Evolutionary conservation across 2,888 invertebrate genomes (phyloP), one percentile per base, ranked within the genome.

Genomic region (Sylvicola cinctus): DNA sequence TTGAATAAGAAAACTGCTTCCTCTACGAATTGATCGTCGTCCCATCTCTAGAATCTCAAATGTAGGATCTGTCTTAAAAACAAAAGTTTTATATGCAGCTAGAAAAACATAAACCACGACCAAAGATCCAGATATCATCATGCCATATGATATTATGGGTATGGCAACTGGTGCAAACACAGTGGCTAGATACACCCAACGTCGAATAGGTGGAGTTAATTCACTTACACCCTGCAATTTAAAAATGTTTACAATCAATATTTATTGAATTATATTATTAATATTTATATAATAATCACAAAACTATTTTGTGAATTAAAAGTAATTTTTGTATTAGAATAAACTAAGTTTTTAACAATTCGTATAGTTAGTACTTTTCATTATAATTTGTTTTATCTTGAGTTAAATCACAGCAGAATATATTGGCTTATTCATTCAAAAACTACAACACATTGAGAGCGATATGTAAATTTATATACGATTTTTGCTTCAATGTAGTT

Each of bases 131-230:
- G 71, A 55, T 33, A 74, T 53, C 38, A 83, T 76, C 52, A 74
- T 64, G 16, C 77, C 70, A 53, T 80, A 84, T 2, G 74, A 70
- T 33, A 76, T 54, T 11, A 74, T 46, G 0, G 81, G 80, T 13
- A 68, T 73, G 0, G 74, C 69, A 16, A 73, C 54, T 12, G 81
- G 81, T 1, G 72, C 75, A 40, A 84, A 68, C 0, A 78, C 75
- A 2, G 84, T 84, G 12, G 77, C 76, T 29, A 84, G 49, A 55
- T 74, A 84, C 14, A 84, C 69, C 79, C 79, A 81, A 15, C 78
- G 64, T 48, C 75, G 68, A 36, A 85, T 83, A n/a, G 77, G 61
- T 0, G 80, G 76, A 1, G 80, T 68, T 6, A 85, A 51, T 43
- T 83, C 81, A 34, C 75, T 75, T 29, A 84, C 67, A 10, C 84